Evolutionary conservation across 2,888 invertebrate genomes (phyloP).

Genomic region (Ceramica pisi): DNA sequence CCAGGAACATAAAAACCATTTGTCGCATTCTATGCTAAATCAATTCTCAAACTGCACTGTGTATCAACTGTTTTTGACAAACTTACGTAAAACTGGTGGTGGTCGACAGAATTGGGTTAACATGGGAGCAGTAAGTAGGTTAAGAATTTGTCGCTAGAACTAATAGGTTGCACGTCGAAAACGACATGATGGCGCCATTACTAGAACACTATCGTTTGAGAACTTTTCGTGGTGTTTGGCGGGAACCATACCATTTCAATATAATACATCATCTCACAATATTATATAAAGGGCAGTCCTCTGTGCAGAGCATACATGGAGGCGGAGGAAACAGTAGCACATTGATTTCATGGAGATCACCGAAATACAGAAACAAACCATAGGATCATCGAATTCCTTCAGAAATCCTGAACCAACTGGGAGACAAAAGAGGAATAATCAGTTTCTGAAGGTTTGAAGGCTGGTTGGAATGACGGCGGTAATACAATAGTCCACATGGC

Average conservation of each 20-base stretch:
- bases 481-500: too few relatives aligned
- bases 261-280: too few relatives aligned
- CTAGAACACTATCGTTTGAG: background rate
- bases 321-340: too few relatives aligned
- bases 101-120: slow-evolving; percentile 43
- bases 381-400: too few relatives aligned
- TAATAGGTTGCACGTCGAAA: slow-evolving; percentile 35
- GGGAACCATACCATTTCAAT: background rate
- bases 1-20: background rate
- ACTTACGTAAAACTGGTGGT: slow-evolving; percentile 39
- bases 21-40: background rate
- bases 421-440: too few relatives aligned
- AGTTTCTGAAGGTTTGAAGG: too few relatives aligned
- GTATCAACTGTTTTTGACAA: slow-evolving; percentile 13
- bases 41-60: background rate
- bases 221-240: background rate
- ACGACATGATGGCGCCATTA: slow-evolving; percentile 7
- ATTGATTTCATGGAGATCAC: too few relatives aligned
- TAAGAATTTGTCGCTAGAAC: slow-evolving; percentile 47
- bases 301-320: too few relatives aligned
- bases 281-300: too few relatives aligned
- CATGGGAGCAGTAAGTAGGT: slow-evolving; percentile 47
- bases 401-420: too few relatives aligned
- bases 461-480: too few relatives aligned
- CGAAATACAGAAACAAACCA: too few relatives aligned